Base-by-base conservation (phyloP, 2,888 invertebrate genomes). In the Cryptus viduatorius region DNA sequence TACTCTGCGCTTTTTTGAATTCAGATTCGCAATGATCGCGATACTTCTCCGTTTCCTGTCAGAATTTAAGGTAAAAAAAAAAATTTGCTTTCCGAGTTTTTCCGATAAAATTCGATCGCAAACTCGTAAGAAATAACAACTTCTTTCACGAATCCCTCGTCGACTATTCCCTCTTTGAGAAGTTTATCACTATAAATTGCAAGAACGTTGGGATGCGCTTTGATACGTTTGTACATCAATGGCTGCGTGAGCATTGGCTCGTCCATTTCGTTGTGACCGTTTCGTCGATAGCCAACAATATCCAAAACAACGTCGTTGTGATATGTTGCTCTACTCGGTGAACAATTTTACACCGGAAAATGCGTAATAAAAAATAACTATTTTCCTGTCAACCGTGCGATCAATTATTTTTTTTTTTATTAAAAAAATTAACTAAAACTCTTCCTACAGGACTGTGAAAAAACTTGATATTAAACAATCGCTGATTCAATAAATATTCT, bases 241-340 rank as follows among this genome's bases (percentile, higher is more conserved):
- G 98, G 98, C 94, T 98, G 98, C 3, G 98, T 99, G 94, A 98
- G 97, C 97, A 97, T 98, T 0, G 98, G 98, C 94, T 99, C 98
- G 94, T 98, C 98, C 92, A 97, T 96, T 94, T 98, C 98, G 92
- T 98, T 98, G 95, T 99, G 98, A 0, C 98, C 98, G 93, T 96
- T 96, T 80, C 95, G 94, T 91, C 98, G 97, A 93, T 98, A 97
- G 91, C 96, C 95, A 86, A 97, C 97, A 90, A 98, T 94, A 94
- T 98, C 98, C 86, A 98, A 95, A 29, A 98, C 96, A 75, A 97
- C 96, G 94, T 98, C 98, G 93, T 97, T 98, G 93, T 97, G 97
- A 95, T 97, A 98, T 76, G 95, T 96, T 87, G 97, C 96, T 89
- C 98, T 96, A 83, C 7, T 8, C 37, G 37, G 8, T 8, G 37